Evolutionary conservation across 2,888 invertebrate genomes (phyloP).

Genomic region (Crematogaster levior): DNA sequence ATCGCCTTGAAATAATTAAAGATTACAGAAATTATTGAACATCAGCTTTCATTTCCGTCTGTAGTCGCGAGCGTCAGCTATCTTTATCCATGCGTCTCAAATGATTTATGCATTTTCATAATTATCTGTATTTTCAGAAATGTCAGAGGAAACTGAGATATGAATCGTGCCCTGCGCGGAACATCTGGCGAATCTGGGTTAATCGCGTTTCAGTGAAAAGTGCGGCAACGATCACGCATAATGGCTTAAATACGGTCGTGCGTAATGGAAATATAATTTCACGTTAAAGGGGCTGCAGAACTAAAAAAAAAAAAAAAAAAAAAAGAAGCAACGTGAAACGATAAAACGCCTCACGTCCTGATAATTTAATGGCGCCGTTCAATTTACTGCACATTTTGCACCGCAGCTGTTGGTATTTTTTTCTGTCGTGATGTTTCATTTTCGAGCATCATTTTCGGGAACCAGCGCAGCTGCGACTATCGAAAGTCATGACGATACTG

Average conservation of each 20-base stretch:
- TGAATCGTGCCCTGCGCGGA: conserved; percentile 66
- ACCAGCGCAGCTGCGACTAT: conserved; percentile 40
- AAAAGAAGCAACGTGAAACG: conserved; percentile 54
- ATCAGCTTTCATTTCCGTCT: conserved; percentile 12
- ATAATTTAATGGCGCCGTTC: conserved; percentile 76
- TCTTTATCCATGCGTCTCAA: conserved; percentile 34
- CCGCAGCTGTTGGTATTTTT: conserved; percentile 50
- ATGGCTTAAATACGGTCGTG: conserved; percentile 75
- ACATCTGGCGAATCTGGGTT: conserved; percentile 69
- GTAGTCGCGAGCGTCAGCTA: background rate
- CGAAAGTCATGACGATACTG: conserved; percentile 26
- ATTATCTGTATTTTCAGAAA: conserved; percentile 54
- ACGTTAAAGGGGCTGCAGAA: conserved; percentile 64
- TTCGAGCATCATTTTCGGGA: conserved; percentile 28
- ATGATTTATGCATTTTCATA: conserved; percentile 53
- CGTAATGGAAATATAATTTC: conserved; percentile 77
- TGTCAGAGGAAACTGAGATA: conserved; percentile 65
- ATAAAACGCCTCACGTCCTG: conserved; percentile 69
- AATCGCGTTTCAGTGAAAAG: conserved; percentile 74
- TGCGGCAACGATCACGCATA: conserved; percentile 74
- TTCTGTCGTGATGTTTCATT: conserved; percentile 40
- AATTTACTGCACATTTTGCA: conserved; percentile 69
- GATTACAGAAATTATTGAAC: conserved; percentile 35
- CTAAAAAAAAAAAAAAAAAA: conserved; percentile 25
- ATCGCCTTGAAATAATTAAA: conserved; percentile 23